Evolutionary conservation across 2,888 invertebrate genomes (phyloP), one percentile per base, ranked within the genome.

Genomic region (Caenorhabditis panamensis): DNA sequence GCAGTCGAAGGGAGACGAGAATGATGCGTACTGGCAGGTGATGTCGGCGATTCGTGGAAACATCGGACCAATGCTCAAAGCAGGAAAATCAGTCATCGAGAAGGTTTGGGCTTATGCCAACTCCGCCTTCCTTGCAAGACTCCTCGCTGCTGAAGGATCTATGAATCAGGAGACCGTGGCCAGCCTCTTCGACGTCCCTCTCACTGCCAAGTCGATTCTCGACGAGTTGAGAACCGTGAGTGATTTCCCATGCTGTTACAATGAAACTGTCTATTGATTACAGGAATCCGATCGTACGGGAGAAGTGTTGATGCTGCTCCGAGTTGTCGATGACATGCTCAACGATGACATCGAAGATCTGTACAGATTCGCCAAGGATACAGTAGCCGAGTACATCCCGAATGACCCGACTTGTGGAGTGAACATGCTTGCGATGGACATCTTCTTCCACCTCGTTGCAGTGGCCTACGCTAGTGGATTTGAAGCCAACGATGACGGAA

Each of bases 101-200:
- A 81, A 72, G 54, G 62, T 81, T 1, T 81, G 81, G 81, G 71
- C 81, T 0, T 81, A 81, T 36, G 81, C 81, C 4, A 81, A 81
- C 8, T 59, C 81, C n/a, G 81, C 81, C 1, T 67, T 81, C 18
- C 49, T 81, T 1, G 81, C 81, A 0, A 54, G 81, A 58, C n/a
- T 81, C 18, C 44, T 81, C 3, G 44, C 56, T 20, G 81, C 76
- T 26, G 81, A 81, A 62, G 67, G 68, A 51, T 56, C 53, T 2
- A 41, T 81, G 63, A 36, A 5, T 2, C 58, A 54, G 9, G 72
- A 77, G 1, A 5, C 28, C 13, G 47, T 81, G 16, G 24, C 36
- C 8, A 24, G 16, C 0, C 47, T 81, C 3, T 81, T 81, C 63
- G 68, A 81, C 20, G 72, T 72, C 28, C 81, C 81, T 20, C n/a